Conservation (phyloP, 2,113 vertebrate genomes). For the Dasypus novemcinctus region DNA sequence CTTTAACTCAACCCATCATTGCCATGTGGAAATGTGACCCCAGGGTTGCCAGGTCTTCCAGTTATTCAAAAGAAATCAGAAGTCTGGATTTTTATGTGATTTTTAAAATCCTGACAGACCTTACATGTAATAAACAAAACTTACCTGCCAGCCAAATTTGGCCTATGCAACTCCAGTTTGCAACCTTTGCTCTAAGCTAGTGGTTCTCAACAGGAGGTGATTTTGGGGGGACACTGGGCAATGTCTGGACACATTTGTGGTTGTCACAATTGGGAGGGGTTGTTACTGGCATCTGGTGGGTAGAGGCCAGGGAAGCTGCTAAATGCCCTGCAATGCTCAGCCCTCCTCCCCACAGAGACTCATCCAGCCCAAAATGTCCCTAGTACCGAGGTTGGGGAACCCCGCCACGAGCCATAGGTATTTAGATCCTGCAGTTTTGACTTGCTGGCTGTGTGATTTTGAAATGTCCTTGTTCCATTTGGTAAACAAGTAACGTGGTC, state of each 20-base stretch:
- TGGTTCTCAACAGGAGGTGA: not conserved
- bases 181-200: not conserved
- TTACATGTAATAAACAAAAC: not conserved
- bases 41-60: not conserved
- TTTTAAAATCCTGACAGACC: not conserved
- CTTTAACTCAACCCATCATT: accelerated
- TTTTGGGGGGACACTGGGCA: not conserved
- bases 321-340: not conserved
- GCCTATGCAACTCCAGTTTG: not conserved
- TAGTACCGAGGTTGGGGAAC: not conserved
- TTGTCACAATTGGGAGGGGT: not conserved
- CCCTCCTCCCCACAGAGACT: not conserved
- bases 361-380: no score
- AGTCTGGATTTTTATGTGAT: not conserved
- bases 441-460: constrained; percentile 22
- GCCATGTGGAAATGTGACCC: accelerated
- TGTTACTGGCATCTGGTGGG: not conserved
- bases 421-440: not conserved
- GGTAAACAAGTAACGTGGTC: constrained; percentile 1
- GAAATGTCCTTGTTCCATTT: constrained; percentile 41
- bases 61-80: not conserved
- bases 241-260: not conserved
- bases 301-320: no score
- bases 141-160: not conserved
- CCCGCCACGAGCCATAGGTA: not conserved